Evolutionary conservation across 2,113 vertebrate genomes (phyloP).

Genomic region (Urocitellus parryii): DNA sequence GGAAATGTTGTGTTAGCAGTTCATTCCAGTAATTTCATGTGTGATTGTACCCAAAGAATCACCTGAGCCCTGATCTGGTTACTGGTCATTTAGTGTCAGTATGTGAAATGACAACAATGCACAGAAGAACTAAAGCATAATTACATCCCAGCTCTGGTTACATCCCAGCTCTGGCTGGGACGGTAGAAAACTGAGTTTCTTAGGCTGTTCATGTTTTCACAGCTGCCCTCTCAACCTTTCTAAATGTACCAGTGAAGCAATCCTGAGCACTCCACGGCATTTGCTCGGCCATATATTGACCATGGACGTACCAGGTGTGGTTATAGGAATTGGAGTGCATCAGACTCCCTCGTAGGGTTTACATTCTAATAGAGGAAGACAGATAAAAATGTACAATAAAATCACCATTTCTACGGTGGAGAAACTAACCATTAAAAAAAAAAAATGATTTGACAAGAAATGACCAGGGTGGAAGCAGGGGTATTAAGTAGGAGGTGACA

Average conservation of each 20-base stretch:
- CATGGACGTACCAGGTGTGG: rapidly evolving
- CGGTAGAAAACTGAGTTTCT: rapidly evolving
- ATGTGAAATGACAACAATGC: background rate
- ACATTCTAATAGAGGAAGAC: background rate
- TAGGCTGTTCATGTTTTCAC: background rate
- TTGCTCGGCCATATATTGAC: background rate
- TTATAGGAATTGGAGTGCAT: background rate
- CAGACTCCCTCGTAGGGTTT: background rate
- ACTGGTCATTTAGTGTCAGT: background rate
- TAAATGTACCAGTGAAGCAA: background rate
- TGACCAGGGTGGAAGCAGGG: background rate
- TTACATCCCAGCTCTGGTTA: background rate
- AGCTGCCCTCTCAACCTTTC: background rate
- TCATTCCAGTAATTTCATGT: background rate
- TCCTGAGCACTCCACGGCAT: background rate
- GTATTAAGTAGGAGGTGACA: background rate
- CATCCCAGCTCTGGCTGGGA: background rate
- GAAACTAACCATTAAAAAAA: background rate
- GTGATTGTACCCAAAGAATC: background rate
- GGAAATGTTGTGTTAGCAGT: background rate
- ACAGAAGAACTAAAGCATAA: background rate
- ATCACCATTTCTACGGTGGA: background rate
- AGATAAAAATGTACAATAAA: background rate
- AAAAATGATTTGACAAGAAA: background rate
- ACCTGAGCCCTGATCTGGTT: background rate